Evolutionary conservation across 2,113 vertebrate genomes (phyloP), one percentile per base, ranked within the genome.

Genomic region (Amazona guildingii): DNA sequence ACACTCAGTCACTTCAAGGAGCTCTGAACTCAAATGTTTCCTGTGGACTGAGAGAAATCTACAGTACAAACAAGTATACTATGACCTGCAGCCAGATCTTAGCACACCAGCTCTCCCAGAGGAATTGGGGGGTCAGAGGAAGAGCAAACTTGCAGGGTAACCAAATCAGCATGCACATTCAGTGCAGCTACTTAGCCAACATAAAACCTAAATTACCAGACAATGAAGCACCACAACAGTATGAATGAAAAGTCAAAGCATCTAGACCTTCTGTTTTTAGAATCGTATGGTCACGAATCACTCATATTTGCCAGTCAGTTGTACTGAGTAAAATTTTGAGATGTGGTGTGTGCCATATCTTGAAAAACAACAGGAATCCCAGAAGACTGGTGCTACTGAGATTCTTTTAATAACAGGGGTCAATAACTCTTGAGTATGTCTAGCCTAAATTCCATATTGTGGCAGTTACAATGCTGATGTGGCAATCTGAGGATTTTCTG

Each of bases 321-420:
- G 3, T 49, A 67, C 9, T 31, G 13, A 74, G 41, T 31, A 82
- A 46, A 83, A 78, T 78, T 78, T 74, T 67, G 57, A 68, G 8
- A 64, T 24, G 3, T 43, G 8, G 4, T 75, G 21, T 46, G 6
- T 0, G 0, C 17, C 3, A 0, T 62, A 13, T 33, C 8, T 51
- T 81, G 23, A 51, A 83, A 82, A 77, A 43, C 11, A 48, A 59
- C 10, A 67, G 11, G 12, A 70, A 10, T 51, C 25, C 33, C 55
- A 61, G n/a, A 74, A 28, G 9, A 68, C 33, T 63, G 11, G 10
- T 63, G 21, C 28, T 59, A n/a, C 28, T 70, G 43, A 54, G 7
- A 75, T 6, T 48, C 2, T 77, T 49, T 25, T 28, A 25, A 73
- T 89, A 93, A 61, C 17, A 7, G 20, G 6, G 82, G 20, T 70